These are phyloP conservation scores for Chaenodraco wilsoni DNA, from an alignment of 2,797 vertebrate genomes.

Conservation along the genomic window DNA sequence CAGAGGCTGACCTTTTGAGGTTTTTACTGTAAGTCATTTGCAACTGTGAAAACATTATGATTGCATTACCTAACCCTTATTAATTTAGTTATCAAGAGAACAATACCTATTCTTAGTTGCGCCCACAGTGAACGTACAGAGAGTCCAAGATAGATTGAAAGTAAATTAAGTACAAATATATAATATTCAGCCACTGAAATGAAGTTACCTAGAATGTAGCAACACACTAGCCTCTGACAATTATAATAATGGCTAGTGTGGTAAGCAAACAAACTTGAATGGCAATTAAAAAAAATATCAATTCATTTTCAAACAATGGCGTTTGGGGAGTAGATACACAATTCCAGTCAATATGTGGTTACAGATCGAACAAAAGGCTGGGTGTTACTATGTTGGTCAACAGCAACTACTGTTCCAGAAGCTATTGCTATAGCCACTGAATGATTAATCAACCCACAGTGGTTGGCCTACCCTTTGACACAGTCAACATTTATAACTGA, in stretches of 20 bases:
- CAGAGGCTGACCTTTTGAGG: not conserved
- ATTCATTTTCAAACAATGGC: not conserved
- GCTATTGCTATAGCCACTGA: not conserved
- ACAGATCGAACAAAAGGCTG: not conserved
- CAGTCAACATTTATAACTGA: not conserved
- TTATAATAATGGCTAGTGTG: too few species aligned
- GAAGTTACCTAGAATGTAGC: not conserved
- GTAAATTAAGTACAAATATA: not conserved
- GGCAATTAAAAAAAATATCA: not conserved
- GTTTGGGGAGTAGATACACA: not conserved
- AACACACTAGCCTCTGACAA: not conserved
- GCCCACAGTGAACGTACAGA: not conserved
- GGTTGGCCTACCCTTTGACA: slow-evolving; percentile 6
- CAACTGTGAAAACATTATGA: not conserved
- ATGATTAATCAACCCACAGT: not conserved
- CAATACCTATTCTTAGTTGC: too few species aligned
- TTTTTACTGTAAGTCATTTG: not conserved
- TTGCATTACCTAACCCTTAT: too few species aligned
- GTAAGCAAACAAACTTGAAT: not conserved
- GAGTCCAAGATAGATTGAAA: not conserved
- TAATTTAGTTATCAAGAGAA: too few species aligned
- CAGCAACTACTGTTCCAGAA: not conserved
- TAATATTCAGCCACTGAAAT: not conserved
- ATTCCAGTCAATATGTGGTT: not conserved
- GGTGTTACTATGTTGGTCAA: not conserved